These are phyloP conservation scores for Hydrocynus forskahlii DNA, from an alignment of 2,797 vertebrate species.

Conservation along the genomic window DNA sequence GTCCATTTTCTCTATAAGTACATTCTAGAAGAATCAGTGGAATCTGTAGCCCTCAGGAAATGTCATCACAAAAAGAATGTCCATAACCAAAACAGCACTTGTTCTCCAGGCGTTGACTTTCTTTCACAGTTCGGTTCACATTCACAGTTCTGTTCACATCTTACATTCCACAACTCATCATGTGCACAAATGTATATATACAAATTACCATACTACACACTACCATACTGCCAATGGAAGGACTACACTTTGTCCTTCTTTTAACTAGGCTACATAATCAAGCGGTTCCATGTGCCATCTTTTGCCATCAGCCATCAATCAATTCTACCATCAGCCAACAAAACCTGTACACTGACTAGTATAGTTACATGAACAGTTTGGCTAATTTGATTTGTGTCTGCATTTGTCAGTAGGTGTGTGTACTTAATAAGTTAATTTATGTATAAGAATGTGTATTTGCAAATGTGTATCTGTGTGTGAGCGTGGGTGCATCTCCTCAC, in stretches of 20 bases:
- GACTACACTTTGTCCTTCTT: not conserved
- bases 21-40: constrained; percentile 33
- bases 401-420: not conserved
- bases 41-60: constrained; percentile 7
- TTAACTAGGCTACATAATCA: not conserved
- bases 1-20: constrained; percentile 17
- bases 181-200: not conserved
- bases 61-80: constrained; percentile 2
- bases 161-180: constrained; percentile 12
- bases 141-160: constrained; percentile 20
- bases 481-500: constrained; percentile 73
- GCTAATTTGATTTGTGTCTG: not conserved
- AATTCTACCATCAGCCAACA: not conserved
- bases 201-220: not conserved
- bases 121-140: constrained; percentile 15
- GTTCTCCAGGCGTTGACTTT: not conserved
- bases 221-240: too few relatives aligned
- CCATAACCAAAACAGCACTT: not conserved
- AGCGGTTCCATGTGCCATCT: not conserved
- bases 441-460: constrained; percentile 7
- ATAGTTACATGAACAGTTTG: not conserved
- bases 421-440: not conserved
- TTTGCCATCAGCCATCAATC: not conserved
- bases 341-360: constrained; percentile 1
- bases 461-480: constrained; percentile 15